phyloP scores from a whole-genome alignment of 1,140 invertebrate species.

The Papilio polytes region DNA sequence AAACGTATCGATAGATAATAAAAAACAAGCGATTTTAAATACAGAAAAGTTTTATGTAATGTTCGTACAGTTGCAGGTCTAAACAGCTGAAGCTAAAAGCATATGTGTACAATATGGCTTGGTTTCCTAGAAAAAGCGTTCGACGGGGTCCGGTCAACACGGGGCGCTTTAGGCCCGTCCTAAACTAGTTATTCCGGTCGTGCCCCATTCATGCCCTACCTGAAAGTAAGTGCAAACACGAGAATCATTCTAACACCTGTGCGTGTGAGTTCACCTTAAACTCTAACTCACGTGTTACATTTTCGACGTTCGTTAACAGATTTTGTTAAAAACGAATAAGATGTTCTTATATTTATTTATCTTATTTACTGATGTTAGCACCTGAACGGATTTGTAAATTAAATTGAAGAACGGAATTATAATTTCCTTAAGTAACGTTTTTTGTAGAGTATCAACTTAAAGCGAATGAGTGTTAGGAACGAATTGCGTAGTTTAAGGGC shows the following conservation, averaged over 20 bases:
- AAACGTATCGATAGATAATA: no score
- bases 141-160: slow-evolving; percentile 18
- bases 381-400: background rate
- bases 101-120: background rate
- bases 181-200: slow-evolving; percentile 47
- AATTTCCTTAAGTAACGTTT: background rate
- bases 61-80: no score
- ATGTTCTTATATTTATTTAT: background rate
- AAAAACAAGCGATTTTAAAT: no score
- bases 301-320: slow-evolving; percentile 10
- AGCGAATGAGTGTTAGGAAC: background rate
- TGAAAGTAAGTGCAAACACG: slow-evolving; percentile 46
- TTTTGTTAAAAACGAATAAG: slow-evolving; percentile 8
- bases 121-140: slow-evolving; percentile 20
- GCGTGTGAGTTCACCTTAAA: background rate
- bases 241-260: slow-evolving; percentile 24
- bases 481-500: background rate
- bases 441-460: no score
- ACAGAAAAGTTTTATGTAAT: no score
- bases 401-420: background rate
- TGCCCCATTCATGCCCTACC: slow-evolving; percentile 42
- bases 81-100: background rate
- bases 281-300: slow-evolving; percentile 14
- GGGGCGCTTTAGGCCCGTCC: slow-evolving; percentile 39
- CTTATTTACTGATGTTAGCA: background rate